phyloP scores from a whole-genome alignment of 2,888 invertebrate genomes.

The Tigriopus californicus region DNA sequence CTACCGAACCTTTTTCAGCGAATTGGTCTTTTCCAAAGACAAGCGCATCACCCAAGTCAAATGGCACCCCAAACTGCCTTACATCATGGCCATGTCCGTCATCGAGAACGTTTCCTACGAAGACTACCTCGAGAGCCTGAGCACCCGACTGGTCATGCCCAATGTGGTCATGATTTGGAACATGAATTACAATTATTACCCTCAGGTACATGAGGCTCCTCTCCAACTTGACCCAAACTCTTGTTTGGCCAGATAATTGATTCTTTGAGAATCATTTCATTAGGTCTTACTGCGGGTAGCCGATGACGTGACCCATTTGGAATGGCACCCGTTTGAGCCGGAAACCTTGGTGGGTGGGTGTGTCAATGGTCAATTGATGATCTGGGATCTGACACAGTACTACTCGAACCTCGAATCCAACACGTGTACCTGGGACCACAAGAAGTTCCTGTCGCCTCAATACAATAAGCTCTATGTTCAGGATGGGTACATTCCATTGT shows the following conservation, averaged over 20 bases:
- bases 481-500: slow-evolving; percentile 7
- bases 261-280: not conserved
- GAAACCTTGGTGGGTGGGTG: slow-evolving; percentile 4
- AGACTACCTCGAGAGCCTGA: slow-evolving; percentile 1
- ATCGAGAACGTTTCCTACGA: slow-evolving; percentile 1
- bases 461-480: not conserved
- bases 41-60: slow-evolving; percentile 5
- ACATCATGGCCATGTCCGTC: slow-evolving; percentile 8
- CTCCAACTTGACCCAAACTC: not conserved
- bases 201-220: not conserved
- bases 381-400: slow-evolving; percentile 1
- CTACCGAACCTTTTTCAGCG: not conserved
- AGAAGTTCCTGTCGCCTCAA: not conserved
- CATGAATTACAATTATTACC: not conserved
- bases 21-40: slow-evolving; percentile 3
- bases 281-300: not conserved
- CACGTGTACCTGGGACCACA: not conserved
- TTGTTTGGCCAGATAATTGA: not conserved
- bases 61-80: slow-evolving; percentile 1
- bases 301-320: slow-evolving; percentile 2
- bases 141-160: not conserved
- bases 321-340: slow-evolving; percentile 13
- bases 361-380: slow-evolving; percentile 11
- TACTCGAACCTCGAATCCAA: not conserved
- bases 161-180: slow-evolving; percentile 12